Conservation (phyloP, 2,888 invertebrate genomes). For the Synergus japonicus region DNA sequence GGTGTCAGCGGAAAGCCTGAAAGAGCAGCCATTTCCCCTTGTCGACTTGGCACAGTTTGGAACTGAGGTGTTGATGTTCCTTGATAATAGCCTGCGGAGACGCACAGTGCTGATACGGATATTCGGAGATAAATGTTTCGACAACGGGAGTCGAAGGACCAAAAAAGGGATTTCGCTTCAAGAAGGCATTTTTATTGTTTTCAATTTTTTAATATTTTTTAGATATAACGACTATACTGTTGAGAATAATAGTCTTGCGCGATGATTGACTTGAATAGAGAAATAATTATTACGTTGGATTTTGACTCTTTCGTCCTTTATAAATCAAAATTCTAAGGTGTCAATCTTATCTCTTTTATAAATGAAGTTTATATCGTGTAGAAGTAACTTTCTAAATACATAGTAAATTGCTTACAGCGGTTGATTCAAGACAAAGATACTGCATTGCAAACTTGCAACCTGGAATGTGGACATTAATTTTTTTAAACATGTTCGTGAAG, state of each 20-base stretch:
- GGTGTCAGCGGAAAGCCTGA: constrained; percentile 28
- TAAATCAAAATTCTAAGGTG: background rate
- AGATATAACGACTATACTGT: background rate
- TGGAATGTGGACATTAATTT: constrained; percentile 36
- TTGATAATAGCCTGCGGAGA: constrained; percentile 28
- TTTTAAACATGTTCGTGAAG: background rate
- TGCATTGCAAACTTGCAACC: background rate
- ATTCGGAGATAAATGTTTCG: constrained; percentile 16
- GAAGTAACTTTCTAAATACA: constrained; percentile 29
- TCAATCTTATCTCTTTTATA: background rate
- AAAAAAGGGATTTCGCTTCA: background rate
- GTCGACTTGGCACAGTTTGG: constrained; percentile 32
- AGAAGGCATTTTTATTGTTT: background rate
- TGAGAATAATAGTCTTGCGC: background rate
- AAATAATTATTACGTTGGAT: too few species aligned
- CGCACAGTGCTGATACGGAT: constrained; percentile 35
- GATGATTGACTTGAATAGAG: too few species aligned
- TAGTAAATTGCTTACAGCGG: constrained; percentile 5
- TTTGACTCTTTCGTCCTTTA: background rate
- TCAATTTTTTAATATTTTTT: background rate
- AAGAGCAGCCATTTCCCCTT: constrained; percentile 23
- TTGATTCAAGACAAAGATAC: constrained; percentile 36
- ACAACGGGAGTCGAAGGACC: background rate
- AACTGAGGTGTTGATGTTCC: constrained; percentile 14
- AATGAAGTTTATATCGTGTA: constrained; percentile 11